Base-by-base conservation (phyloP, 2,888 invertebrate species). In the Stictocephala bisonia region DNA sequence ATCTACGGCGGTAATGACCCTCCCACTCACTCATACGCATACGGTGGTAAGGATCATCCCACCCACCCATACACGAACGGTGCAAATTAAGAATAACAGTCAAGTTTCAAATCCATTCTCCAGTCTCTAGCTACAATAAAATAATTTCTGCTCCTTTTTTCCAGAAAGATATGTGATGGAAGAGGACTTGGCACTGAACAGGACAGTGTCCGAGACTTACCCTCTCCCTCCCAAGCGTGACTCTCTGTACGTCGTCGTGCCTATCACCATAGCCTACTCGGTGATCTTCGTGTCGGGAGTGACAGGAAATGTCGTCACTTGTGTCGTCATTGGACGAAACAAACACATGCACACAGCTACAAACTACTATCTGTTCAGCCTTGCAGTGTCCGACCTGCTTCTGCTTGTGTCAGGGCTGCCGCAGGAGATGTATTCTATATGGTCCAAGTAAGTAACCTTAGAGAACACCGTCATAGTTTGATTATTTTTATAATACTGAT, bases 321-420 rank as follows among this genome's bases (percentile, higher is more conserved):
- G 95, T 82, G 86, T 94, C 73, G 95, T 96, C 20, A 95, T 96
- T 77, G 88, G 90, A 20, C 87, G 90, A 76, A 94, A 94, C 84
- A 90, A 90, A 79, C 91, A 91, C 77, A 93, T 95, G 93, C 94
- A 93, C 80, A 91, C 92, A 18, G 91, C 91, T 2, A 92, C 92
- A 7, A 92, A 92, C 80, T 92, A 91, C 81, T 95, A 95, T 82
- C 86, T 95, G 72, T 94, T 95, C 84, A 94, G 93, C 82, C 85
- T 95, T 82, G 93, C 95, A 4, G 72, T 95, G 75, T 94, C 94
- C 1, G 95, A 95, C 83, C 87, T 95, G 40, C 85, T 95, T 24
- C 85, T 95, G 15, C 85, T 95, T 15, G 83, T 93, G 0, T 89
- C 93, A 75, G 95, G 95, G 0, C 88, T 95, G 80, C 95, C 95